A percentile compares a stretch with the other conserved stretches of the same genome.
Conservation (phyloP, 2,113 vertebrate genomes). For the Nannobrachium achirus region DNA sequence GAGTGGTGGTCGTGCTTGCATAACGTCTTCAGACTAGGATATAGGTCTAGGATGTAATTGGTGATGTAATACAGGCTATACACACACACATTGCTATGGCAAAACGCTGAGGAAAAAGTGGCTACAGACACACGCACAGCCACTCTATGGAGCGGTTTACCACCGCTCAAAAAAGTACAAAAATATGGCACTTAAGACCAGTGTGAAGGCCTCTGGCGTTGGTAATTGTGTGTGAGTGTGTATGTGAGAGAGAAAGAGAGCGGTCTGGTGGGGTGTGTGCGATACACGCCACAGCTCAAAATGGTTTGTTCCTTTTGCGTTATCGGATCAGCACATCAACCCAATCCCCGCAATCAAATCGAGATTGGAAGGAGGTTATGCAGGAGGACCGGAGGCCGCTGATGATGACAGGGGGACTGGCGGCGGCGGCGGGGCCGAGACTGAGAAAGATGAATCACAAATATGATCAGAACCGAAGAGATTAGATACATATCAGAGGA, state of each 20-base stretch:
- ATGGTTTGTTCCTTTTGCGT: neutral
- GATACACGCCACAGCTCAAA: neutral
- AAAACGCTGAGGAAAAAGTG: no score
- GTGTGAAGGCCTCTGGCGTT: no score
- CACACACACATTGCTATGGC: no score
- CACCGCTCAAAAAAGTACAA: no score
- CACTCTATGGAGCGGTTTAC: no score
- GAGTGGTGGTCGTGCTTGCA: no score
- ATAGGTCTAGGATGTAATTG: no score
- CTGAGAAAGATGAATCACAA: conserved; percentile 54
- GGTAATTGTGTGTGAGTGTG: conserved; percentile 18
- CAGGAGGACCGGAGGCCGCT: conserved; percentile 22
- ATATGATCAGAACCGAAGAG: conserved; percentile 51
- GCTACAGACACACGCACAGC: no score
- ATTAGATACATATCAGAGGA: conserved; percentile 63
- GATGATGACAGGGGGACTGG: conserved; percentile 26
- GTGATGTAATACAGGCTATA: no score
- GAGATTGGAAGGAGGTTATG: conserved; percentile 33
- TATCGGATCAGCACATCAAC: conserved; percentile 6
- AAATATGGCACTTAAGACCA: no score
- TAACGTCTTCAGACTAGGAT: no score
- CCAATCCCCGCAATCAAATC: conserved; percentile 38
- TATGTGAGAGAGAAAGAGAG: conserved; percentile 25
- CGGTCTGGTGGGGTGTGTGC: conserved; percentile 14
- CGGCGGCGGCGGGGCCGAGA: no score